Percentiles rank a stretch among this genome's conserved stretches.
Conservation (phyloP, 2,113 vertebrate species). For the Willisornis vidua region DNA sequence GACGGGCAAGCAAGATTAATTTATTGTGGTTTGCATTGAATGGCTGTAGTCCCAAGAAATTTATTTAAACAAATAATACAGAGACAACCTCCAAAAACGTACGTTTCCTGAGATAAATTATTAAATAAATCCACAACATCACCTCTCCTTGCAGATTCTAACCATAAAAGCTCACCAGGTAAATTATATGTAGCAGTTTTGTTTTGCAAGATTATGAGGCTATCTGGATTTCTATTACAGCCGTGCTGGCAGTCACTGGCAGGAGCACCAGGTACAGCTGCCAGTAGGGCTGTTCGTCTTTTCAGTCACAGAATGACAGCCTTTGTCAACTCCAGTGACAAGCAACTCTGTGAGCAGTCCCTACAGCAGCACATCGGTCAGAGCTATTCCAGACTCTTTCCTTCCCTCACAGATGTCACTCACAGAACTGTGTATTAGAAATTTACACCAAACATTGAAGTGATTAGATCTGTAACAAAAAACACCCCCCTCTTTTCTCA, state of each 20-base stretch:
- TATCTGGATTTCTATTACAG: neutral
- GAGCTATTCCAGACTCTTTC: neutral
- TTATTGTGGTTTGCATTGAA: neutral
- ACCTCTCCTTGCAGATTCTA: neutral
- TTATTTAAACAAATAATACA: constrained; percentile 6
- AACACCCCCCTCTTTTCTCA: neutral
- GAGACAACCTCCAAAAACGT: neutral
- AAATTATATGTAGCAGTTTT: neutral
- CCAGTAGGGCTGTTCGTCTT: neutral
- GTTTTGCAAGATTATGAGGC: neutral
- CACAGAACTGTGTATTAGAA: neutral
- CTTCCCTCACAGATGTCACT: neutral
- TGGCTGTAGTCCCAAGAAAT: neutral
- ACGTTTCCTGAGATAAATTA: neutral
- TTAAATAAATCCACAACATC: neutral
- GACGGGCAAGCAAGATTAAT: constrained; percentile 5
- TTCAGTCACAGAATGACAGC: neutral
- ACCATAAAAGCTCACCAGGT: neutral
- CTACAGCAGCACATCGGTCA: neutral
- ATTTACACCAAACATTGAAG: neutral
- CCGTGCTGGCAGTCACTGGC: rapidly evolving
- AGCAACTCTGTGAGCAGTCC: neutral
- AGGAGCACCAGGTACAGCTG: neutral
- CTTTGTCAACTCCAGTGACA: neutral
- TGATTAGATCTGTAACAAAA: rapidly evolving